Conservation (phyloP, 2,113 vertebrate genomes). For the Pedetes capensis region DNA sequence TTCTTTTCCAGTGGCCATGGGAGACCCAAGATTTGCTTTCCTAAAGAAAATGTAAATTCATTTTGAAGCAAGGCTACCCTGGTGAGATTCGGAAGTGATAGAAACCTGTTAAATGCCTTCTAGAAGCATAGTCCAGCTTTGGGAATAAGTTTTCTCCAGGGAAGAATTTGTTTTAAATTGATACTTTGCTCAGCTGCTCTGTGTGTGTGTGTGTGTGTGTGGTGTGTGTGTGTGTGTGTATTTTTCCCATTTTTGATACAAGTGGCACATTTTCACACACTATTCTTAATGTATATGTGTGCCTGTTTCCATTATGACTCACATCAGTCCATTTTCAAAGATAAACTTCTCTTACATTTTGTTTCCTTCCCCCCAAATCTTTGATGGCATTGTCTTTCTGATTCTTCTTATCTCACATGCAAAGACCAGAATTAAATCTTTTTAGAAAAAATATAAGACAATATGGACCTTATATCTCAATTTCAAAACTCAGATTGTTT, state of each 20-base stretch:
- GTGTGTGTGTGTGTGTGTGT: background rate
- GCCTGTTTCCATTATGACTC: background rate
- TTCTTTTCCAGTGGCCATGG: constrained; percentile 27
- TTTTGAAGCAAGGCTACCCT: constrained; percentile 68
- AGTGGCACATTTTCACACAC: background rate
- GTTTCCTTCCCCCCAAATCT: background rate
- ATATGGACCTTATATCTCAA: background rate
- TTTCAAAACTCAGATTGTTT: background rate
- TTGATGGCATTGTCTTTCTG: background rate
- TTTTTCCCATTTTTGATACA: background rate
- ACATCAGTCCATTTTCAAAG: constrained; percentile 17
- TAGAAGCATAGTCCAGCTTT: constrained; percentile 73
- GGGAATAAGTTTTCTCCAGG: constrained; percentile 72
- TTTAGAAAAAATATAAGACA: background rate
- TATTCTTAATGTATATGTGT: background rate
- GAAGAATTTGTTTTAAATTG: constrained; percentile 62
- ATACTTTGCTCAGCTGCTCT: constrained; percentile 49
- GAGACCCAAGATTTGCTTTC: constrained; percentile 68
- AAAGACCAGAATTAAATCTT: background rate
- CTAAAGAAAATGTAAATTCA: constrained; percentile 75
- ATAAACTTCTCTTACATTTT: constrained; percentile 28
- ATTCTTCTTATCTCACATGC: background rate
- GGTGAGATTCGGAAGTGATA: constrained; percentile 68
- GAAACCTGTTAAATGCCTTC: constrained; percentile 68
- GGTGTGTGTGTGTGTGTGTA: background rate